Percentiles rank a stretch among this genome's conserved stretches.
phyloP scores from a whole-genome alignment of 2,888 invertebrate species.

The Ramazzottius varieornatus region DNA sequence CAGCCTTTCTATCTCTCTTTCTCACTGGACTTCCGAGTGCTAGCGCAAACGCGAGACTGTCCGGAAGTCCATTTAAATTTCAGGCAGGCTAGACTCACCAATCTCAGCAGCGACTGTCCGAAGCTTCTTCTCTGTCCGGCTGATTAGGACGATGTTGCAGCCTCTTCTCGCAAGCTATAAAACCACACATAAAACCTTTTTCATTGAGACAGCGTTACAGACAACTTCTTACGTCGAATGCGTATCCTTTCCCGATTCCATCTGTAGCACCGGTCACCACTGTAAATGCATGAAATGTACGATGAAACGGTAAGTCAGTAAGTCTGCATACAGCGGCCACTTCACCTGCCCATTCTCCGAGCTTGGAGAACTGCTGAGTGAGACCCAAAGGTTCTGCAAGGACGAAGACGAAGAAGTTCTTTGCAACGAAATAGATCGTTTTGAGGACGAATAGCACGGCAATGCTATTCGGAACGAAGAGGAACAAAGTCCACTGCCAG shows the following conservation, averaged over 20 bases:
- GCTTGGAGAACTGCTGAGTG: not conserved
- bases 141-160: conserved; percentile 14
- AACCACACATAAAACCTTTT: not conserved
- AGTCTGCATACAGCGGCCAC: no score
- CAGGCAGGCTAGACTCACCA: no score
- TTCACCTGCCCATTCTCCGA: not conserved
- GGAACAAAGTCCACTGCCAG: no score
- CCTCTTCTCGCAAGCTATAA: conserved; percentile 4
- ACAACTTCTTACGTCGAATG: not conserved
- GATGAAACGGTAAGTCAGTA: no score
- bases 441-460: not conserved
- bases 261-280: not conserved
- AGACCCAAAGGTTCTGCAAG: not conserved
- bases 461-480: no score
- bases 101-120: conserved; percentile 15
- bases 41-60: no score
- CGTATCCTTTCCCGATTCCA: not conserved
- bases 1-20: no score
- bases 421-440: not conserved
- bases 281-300: not conserved
- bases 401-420: not conserved
- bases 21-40: no score
- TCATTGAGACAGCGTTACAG: not conserved
- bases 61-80: no score
- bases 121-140: conserved; percentile 15